Percentiles rank a stretch among this genome's conserved stretches.
These are phyloP conservation scores for Ephydatia muelleri DNA, from an alignment of 37 sponge, comb jelly and placozoan genomes.

Conservation along the genomic window DNA sequence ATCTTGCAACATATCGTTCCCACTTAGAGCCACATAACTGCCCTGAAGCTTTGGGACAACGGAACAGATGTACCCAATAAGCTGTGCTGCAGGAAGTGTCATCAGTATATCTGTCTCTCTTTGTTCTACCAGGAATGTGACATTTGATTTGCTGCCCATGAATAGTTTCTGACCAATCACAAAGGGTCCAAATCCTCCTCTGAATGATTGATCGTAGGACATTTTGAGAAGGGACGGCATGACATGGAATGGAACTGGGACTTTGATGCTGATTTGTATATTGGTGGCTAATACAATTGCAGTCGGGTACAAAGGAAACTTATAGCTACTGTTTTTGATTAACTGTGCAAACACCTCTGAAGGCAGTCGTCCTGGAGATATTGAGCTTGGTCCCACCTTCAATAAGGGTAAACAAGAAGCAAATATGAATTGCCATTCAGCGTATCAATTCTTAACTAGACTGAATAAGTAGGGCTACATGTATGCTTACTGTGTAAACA, in stretches of 20 bases:
- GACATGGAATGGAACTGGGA: slow-evolving; percentile 4
- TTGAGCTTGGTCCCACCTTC: not conserved
- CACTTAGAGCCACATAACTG: no score
- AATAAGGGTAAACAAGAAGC: no score
- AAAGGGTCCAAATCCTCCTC: slow-evolving; percentile 28
- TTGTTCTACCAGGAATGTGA: slow-evolving; percentile 10
- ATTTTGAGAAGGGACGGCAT: slow-evolving; percentile 13
- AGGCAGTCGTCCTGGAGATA: not conserved
- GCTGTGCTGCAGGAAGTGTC: slow-evolving; percentile 25
- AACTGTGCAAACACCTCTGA: not conserved
- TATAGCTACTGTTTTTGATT: not conserved
- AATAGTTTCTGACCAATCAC: not conserved
- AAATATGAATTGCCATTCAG: not conserved
- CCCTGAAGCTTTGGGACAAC: slow-evolving; percentile 28
- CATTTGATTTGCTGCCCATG: not conserved
- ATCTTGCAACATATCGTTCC: no score
- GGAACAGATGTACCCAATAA: slow-evolving; percentile 27
- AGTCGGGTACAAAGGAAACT: slow-evolving; percentile 13
- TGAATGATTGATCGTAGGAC: slow-evolving; percentile 6
- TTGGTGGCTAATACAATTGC: slow-evolving; percentile 16
- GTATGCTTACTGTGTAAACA: no score
- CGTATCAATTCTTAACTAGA: not conserved
- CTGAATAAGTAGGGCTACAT: no score
- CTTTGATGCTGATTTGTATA: not conserved
- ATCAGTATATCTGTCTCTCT: not conserved